phyloP scores from a whole-genome alignment of 2,113 vertebrate genomes.

The Phalacrocorax aristotelis region DNA sequence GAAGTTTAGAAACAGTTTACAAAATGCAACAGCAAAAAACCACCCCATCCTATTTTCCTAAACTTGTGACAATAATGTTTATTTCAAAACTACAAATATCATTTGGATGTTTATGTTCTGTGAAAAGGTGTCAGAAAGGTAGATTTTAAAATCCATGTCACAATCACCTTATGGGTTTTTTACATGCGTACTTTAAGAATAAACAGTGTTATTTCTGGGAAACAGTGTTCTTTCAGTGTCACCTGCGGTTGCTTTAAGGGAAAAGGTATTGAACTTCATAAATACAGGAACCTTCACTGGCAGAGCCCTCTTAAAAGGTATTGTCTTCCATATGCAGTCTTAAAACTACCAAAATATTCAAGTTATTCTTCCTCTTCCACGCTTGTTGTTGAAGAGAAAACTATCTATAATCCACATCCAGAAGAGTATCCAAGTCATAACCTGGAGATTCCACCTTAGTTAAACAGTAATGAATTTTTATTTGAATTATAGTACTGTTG shows the following conservation, averaged over 20 bases:
- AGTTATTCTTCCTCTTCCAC: neutral
- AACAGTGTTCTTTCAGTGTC: neutral
- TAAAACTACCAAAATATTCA: neutral
- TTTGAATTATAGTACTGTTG: neutral
- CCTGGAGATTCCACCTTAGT: neutral
- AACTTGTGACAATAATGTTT: neutral
- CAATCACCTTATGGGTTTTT: neutral
- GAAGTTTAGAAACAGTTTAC: neutral
- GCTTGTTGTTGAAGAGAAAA: neutral
- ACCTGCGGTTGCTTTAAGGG: neutral
- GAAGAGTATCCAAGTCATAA: neutral
- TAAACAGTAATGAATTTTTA: slow-evolving; percentile 8
- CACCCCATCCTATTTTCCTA: neutral
- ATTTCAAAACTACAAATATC: neutral
- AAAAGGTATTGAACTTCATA: neutral
- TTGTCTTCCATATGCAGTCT: neutral
- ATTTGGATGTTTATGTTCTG: neutral
- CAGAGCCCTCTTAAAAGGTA: neutral
- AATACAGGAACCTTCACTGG: neutral
- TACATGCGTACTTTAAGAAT: neutral
- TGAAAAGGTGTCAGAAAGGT: neutral
- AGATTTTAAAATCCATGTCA: neutral
- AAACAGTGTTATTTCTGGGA: neutral
- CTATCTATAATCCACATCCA: neutral
- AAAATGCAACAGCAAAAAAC: neutral